These are phyloP conservation scores for Nibea coibor DNA, from an alignment of 2,113 vertebrate genomes.

Conservation along the genomic window DNA sequence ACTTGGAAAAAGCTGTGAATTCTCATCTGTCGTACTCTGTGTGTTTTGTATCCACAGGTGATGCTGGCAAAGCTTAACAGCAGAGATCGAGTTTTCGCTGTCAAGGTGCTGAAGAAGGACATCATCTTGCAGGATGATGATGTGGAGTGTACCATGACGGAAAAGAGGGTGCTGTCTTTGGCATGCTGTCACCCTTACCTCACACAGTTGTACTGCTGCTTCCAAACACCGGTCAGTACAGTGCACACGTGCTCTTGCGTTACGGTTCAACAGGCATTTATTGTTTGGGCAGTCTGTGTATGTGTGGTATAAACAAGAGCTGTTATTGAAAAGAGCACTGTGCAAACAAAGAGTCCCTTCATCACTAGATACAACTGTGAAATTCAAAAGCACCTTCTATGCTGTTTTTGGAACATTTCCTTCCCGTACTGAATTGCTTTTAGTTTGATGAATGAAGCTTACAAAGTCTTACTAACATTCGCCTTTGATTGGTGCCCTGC, in stretches of 20 bases:
- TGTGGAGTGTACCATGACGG: conserved; percentile 97
- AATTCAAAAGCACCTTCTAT: not conserved
- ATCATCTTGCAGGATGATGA: conserved; percentile 98
- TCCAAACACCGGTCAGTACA: conserved; percentile 91
- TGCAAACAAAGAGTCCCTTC: not conserved
- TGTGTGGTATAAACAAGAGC: not conserved
- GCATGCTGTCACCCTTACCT: conserved; percentile 95
- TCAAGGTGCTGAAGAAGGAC: conserved; percentile 98
- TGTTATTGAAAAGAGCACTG: not conserved
- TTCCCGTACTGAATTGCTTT: too few relatives aligned
- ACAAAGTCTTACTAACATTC: too few relatives aligned
- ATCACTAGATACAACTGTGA: not conserved
- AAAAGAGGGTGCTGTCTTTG: conserved; percentile 94
- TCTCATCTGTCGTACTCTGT: not conserved
- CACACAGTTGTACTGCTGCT: conserved; percentile 97
- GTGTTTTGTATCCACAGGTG: conserved; percentile 84
- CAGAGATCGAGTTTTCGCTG: conserved; percentile 89
- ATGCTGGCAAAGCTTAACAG: conserved; percentile 92
- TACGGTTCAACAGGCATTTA: not conserved
- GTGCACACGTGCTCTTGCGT: not conserved
- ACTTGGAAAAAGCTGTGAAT: not conserved
- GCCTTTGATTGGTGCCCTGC: too few relatives aligned
- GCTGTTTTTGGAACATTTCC: not conserved
- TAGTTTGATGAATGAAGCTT: too few relatives aligned
- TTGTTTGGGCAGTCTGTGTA: not conserved